Base-by-base conservation (phyloP, 30 jellyfish, hydroid and myxozoan species). In the Sanderia malayensis region DNA sequence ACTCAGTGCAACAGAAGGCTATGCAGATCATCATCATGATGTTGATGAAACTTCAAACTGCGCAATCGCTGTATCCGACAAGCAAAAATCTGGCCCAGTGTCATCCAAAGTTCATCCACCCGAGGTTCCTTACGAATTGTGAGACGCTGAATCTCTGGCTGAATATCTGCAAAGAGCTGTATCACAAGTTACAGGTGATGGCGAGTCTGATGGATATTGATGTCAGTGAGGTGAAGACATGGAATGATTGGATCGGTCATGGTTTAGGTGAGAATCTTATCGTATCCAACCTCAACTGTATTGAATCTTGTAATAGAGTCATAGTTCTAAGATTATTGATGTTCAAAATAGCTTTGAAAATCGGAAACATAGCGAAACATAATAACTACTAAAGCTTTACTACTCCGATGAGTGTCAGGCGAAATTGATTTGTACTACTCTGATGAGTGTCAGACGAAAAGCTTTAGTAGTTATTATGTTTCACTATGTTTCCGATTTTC, bases 221-320 rank as follows among this genome's bases (percentile, higher is more conserved):
- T 29, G 72, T 58, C 20, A 87, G 70, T 8, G 94, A 87, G 33
- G 59, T 31, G 29, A 17, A 81, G 22, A 81, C 75, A 13, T 87
- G 94, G 94, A 76, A 72, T 25, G 96, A 87, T 61, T 87, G 96
- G 96, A 66, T 75, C 67, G 93, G 71, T 30, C 89, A 72, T 73
- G 96, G 96, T 3, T 79, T 87, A 25, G 96, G 96, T 87, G 17
- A 11, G 82, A 20, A 0, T 3, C 32, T 71, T 21, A 9, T 71
- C 27, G n/a, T n/a, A n/a, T n/a, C n/a, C n/a, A n/a, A n/a, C n/a
- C n/a, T n/a, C n/a, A n/a, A n/a, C n/a, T n/a, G n/a, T n/a, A n/a
- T n/a, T n/a, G n/a, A n/a, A n/a, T n/a, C n/a, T n/a, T n/a, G n/a
- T n/a, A n/a, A n/a, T n/a, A n/a, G n/a, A n/a, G n/a, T n/a, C n/a